Evolutionary conservation across 2,797 vertebrate genomes (phyloP), one percentile per base, ranked within the genome.

Genomic region (Micropoecilia bifurca): DNA sequence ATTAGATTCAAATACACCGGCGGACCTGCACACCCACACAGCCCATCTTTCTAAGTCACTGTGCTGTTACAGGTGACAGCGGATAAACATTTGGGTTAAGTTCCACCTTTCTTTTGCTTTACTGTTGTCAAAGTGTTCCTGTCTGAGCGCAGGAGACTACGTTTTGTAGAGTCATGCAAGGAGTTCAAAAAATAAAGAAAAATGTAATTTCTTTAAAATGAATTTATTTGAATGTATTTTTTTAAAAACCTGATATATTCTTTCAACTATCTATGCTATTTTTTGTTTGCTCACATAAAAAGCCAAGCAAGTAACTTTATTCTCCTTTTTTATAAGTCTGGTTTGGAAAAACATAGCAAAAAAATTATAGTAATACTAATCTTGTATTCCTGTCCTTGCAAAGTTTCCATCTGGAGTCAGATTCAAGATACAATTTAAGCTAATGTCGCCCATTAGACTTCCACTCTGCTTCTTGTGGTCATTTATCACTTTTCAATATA

Each of bases 21-120:
- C 46, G 2, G 53, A 74, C 50, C 16, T 57, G 77, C 50, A 13
- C 76, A 45, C 66, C 9, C 47, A 71, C 71, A 30, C 48, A 48
- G 46, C 20, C 36, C 59, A 77, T 46, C 71, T 50, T 22, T 41
- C 72, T 57, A 76, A 87, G 83, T 75, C 75, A 68, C 74, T 75
- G 81, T 55, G 83, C 83, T 87, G 88, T 92, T 84, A 86, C 80
- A 85, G 83, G 85, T 91, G 90, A 91, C 85, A 87, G 89, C 4
- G 73, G 83, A 88, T 90, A 89, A 91, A 91, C 82, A 88, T 90
- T 83, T 82, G 80, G 85, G 89, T 91, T 89, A 90, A 80, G 80
- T 48, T 73, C 82, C 66, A 75, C 20, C 71, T 68, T 63, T 74
- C 33, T 80, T 82, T 84, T 78, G 48, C 80, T 61, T 81, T 83